These are phyloP conservation scores for Loris lydekkerianus DNA, from an alignment of 2,797 vertebrate species.

Conservation along the genomic window DNA sequence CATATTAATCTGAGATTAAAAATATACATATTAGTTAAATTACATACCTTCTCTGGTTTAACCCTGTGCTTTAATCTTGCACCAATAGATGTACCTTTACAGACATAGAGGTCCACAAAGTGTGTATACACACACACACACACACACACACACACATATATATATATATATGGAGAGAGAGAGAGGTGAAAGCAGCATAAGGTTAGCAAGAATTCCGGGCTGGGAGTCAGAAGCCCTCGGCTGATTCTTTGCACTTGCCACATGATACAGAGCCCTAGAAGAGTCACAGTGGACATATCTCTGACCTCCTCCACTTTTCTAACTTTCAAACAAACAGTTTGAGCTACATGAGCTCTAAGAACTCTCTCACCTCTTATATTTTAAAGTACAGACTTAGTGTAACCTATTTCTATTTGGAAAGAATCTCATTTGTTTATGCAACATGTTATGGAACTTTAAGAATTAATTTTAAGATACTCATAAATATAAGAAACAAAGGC, in stretches of 20 bases:
- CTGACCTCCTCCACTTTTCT: background rate
- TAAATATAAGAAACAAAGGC: constrained; percentile 35
- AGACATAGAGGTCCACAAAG: background rate
- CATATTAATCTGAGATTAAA: no score
- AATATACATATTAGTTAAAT: constrained; percentile 16
- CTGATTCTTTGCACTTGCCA: background rate
- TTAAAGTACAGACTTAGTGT: background rate
- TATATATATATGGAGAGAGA: background rate
- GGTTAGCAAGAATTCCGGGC: background rate
- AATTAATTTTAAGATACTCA: constrained; percentile 17
- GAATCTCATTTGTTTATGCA: background rate
- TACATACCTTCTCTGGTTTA: background rate
- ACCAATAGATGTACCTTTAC: background rate
- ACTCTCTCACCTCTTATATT: background rate
- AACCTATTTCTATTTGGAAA: background rate
- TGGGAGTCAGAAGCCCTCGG: background rate
- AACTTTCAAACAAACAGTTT: background rate
- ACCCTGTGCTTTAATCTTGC: background rate
- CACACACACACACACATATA: no score
- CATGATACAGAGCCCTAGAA: background rate
- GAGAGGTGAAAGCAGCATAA: background rate
- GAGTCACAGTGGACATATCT: background rate
- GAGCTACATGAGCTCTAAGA: background rate
- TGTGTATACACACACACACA: background rate
- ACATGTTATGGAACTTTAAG: background rate